Percentiles rank a stretch among this genome's conserved stretches.
Conservation (phyloP, 2,888 invertebrate species). For the Pantelozetes paolii region DNA sequence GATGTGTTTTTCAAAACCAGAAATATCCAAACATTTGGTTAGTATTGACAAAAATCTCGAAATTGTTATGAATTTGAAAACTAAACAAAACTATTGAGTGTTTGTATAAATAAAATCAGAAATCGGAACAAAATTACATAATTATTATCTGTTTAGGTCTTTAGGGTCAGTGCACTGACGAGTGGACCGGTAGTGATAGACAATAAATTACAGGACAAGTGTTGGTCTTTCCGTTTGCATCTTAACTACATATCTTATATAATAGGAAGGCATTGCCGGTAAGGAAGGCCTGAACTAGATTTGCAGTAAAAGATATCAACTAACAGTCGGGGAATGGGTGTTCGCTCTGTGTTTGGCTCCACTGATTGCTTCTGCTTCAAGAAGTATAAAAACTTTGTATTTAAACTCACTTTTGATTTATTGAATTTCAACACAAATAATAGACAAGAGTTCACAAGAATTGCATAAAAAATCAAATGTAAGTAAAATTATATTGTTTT, state of each 20-base stretch:
- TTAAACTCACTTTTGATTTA: slow-evolving; percentile 16
- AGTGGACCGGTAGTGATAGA: slow-evolving; percentile 1
- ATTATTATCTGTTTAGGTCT: not conserved
- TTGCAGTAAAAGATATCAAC: not conserved
- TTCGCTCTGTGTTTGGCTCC: slow-evolving; percentile 16
- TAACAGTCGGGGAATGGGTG: slow-evolving; percentile 14
- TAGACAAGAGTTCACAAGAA: not conserved
- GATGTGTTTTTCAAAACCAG: too few relatives aligned
- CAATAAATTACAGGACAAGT: not conserved
- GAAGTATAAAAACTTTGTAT: slow-evolving; percentile 3
- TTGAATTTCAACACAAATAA: not conserved
- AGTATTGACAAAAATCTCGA: too few relatives aligned
- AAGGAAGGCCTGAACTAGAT: slow-evolving; percentile 22
- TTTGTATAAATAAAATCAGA: not conserved
- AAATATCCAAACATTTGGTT: too few relatives aligned
- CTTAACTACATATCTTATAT: not conserved
- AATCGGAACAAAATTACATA: not conserved
- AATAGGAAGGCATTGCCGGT: slow-evolving; percentile 8
- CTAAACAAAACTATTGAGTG: too few relatives aligned
- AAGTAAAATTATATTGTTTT: slow-evolving; percentile 8
- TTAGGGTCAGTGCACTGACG: slow-evolving; percentile 13
- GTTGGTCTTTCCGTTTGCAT: not conserved
- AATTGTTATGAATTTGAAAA: too few relatives aligned
- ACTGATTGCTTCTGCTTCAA: not conserved
- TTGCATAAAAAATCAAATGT: not conserved